Conservation (phyloP, 2,888 invertebrate genomes). For the Meliscaeva auricollis region DNA sequence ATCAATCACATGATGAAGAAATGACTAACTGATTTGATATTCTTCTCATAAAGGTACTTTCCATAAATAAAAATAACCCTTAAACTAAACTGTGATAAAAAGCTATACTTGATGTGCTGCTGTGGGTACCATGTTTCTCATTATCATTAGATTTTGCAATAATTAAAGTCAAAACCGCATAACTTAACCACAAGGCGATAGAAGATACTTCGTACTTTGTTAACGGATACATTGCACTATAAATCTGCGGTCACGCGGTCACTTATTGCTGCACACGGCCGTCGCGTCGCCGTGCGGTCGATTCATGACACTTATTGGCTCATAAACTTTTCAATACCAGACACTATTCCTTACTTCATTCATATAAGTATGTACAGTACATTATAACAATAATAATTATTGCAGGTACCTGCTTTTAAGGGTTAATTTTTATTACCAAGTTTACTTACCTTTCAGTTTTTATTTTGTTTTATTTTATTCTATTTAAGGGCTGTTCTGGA, state of each 20-base stretch:
- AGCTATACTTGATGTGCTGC: neutral
- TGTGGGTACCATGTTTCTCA: too few relatives aligned
- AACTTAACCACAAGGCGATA: conserved; percentile 29
- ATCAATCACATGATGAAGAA: neutral
- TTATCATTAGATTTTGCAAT: conserved; percentile 24
- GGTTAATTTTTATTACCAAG: neutral
- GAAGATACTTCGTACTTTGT: conserved; percentile 8
- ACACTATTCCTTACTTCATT: too few relatives aligned
- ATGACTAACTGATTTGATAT: conserved; percentile 12
- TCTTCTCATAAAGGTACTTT: conserved; percentile 15
- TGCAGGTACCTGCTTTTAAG: neutral
- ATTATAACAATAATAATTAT: neutral
- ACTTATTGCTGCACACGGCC: conserved; percentile 61
- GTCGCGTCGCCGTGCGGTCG: too few relatives aligned
- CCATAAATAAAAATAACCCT: conserved; percentile 10
- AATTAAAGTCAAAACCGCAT: conserved; percentile 44
- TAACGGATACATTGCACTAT: conserved; percentile 50
- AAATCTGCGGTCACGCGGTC: conserved; percentile 57
- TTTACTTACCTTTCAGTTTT: conserved; percentile 16
- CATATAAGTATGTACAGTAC: neutral
- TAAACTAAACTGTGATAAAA: neutral
- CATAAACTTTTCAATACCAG: neutral
- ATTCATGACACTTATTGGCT: neutral
- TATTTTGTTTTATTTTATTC: neutral
- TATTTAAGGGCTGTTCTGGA: neutral